These are phyloP conservation scores for Lasioglossum oenotherae DNA, from an alignment of 2,888 invertebrate species.

Conservation along the genomic window DNA sequence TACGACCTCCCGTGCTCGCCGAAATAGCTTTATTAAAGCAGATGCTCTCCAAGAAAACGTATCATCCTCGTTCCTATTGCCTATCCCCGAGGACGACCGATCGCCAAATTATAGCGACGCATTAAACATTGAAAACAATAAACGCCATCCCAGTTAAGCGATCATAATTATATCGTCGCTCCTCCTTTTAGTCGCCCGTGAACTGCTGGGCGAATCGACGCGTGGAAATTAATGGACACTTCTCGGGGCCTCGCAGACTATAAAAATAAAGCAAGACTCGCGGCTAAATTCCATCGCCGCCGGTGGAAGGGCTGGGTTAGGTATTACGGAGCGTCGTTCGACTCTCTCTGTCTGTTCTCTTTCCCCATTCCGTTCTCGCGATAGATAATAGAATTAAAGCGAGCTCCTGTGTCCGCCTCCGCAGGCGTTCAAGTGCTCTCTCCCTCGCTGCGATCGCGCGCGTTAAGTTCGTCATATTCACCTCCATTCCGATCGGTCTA, in stretches of 20 bases:
- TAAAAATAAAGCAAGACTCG: background rate
- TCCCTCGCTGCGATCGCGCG: conserved; percentile 44
- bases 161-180: background rate
- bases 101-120: background rate
- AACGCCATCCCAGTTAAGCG: background rate
- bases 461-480: conserved; percentile 54
- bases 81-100: too few relatives aligned
- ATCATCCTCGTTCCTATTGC: conserved; percentile 5
- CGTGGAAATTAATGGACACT: background rate
- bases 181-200: background rate
- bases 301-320: conserved; percentile 1
- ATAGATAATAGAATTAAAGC: conserved; percentile 67
- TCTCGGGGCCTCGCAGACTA: background rate
- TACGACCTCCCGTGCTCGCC: conserved; percentile 33
- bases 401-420: conserved; percentile 51
- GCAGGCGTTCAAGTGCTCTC: conserved; percentile 41
- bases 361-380: conserved; percentile 35
- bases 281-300: background rate
- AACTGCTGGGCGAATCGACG: conserved; percentile 69
- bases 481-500: conserved; percentile 32
- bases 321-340: conserved; percentile 2
- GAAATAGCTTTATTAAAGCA: conserved; percentile 60
- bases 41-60: conserved; percentile 12
- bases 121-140: background rate
- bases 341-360: conserved; percentile 29